Evolutionary conservation across 2,888 invertebrate species (phyloP).

Genomic region (Latheticus oryzae): DNA sequence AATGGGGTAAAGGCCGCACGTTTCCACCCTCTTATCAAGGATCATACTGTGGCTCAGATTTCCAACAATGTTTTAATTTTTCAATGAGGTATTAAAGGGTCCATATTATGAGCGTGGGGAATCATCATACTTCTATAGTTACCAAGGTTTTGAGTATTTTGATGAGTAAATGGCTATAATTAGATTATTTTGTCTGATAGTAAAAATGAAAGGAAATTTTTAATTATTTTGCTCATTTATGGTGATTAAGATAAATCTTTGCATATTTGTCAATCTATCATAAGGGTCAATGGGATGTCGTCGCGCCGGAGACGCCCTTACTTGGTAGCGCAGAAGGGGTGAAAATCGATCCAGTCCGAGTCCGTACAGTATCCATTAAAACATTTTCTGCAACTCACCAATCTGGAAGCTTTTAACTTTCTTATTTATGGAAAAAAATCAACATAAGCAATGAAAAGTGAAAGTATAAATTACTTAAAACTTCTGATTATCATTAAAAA

Average conservation of each 20-base stretch:
- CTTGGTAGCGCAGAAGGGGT: constrained; percentile 55
- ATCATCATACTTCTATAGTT: too few relatives aligned
- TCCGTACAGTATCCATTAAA: constrained; percentile 59
- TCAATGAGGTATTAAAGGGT: constrained; percentile 16
- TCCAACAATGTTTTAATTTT: constrained; percentile 43
- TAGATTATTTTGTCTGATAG: too few relatives aligned
- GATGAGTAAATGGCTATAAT: too few relatives aligned
- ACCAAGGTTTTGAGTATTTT: too few relatives aligned
- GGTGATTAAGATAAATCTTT: constrained; percentile 49
- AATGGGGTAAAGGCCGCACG: constrained; percentile 42
- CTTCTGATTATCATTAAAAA: too few relatives aligned
- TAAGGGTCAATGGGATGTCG: constrained; percentile 52
- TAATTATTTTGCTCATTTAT: constrained; percentile 12
- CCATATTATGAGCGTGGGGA: too few relatives aligned
- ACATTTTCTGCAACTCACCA: constrained; percentile 59
- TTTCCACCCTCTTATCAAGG: constrained; percentile 38
- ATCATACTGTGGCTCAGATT: constrained; percentile 40
- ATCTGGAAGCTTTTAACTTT: constrained; percentile 58
- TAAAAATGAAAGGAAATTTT: constrained; percentile 31
- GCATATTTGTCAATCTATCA: constrained; percentile 61
- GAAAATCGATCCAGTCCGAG: constrained; percentile 58
- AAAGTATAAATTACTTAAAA: neutral
- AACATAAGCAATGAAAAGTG: constrained; percentile 2
- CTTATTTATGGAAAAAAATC: constrained; percentile 51
- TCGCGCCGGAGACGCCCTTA: constrained; percentile 53